Conservation (phyloP, 35 echinoderm and acorn worm genomes). For the Ophioderma brevispina region DNA sequence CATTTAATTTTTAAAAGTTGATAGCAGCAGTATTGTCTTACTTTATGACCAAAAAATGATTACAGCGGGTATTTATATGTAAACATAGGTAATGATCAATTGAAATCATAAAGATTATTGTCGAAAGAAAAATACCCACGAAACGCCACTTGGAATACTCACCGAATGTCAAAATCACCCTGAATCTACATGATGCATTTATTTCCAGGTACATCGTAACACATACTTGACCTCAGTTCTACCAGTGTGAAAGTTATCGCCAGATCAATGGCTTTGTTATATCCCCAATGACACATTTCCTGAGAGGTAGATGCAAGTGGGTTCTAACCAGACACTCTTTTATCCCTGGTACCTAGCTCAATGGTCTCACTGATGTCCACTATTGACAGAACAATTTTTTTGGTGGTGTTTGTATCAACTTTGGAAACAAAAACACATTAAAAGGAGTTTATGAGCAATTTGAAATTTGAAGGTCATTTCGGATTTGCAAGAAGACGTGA, state of each 20-base stretch:
- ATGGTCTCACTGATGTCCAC: not conserved
- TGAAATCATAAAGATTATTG: no score
- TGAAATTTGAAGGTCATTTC: no score
- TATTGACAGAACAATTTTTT: not conserved
- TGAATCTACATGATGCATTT: not conserved
- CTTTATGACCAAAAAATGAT: no score
- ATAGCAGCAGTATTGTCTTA: no score
- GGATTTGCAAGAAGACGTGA: no score
- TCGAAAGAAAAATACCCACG: no score
- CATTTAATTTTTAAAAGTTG: no score
- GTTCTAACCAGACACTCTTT: not conserved
- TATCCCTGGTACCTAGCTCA: not conserved
- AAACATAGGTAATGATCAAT: no score
- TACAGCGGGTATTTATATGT: no score
- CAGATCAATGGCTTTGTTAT: not conserved
- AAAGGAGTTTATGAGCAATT: no score
- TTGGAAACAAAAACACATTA: not conserved
- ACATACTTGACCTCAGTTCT: not conserved
- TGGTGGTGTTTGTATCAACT: not conserved
- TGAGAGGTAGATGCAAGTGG: not conserved
- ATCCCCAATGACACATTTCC: not conserved
- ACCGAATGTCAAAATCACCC: not conserved
- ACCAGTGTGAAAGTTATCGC: not conserved
- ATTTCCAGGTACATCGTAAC: not conserved
- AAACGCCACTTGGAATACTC: no score